A percentile compares a stretch with the other conserved stretches of the same genome.
These are phyloP conservation scores for Erebia ligea DNA, from an alignment of 2,888 invertebrate species.

Conservation along the genomic window DNA sequence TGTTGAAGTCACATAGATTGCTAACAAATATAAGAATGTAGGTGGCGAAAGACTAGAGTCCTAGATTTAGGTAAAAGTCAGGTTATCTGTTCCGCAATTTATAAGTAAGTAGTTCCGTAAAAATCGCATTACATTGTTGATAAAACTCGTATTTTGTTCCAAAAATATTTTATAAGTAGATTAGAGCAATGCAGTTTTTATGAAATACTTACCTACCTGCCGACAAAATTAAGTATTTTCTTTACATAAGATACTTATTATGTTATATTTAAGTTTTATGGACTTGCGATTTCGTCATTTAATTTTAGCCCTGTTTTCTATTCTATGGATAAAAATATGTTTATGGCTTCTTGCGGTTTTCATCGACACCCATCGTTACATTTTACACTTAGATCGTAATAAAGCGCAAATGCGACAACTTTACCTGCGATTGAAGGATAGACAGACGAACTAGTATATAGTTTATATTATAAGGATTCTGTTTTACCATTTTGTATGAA, in stretches of 20 bases:
- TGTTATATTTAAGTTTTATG: not conserved
- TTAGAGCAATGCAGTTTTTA: not conserved
- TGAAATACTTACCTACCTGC: not conserved
- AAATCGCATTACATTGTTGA: not conserved
- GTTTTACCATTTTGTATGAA: not conserved
- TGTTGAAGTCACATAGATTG: not conserved
- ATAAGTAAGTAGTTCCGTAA: not conserved
- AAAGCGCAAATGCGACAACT: too few relatives aligned
- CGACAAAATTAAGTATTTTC: not conserved
- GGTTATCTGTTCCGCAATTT: conserved; percentile 2
- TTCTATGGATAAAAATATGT: not conserved
- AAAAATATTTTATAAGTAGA: not conserved
- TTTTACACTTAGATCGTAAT: not conserved
- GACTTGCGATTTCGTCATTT: not conserved
- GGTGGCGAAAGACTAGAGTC: conserved; percentile 1
- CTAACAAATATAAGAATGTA: not conserved
- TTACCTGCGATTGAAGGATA: too few relatives aligned
- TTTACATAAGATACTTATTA: not conserved
- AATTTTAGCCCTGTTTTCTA: not conserved
- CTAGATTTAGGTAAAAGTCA: conserved; percentile 4
- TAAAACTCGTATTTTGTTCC: not conserved
- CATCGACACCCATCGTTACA: not conserved
- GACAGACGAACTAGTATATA: too few relatives aligned
- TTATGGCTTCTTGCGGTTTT: not conserved
- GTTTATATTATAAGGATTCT: not conserved